A percentile compares a stretch with the other conserved stretches of the same genome.
Evolutionary conservation across 2,797 vertebrate genomes (phyloP).

Genomic region (Carcharodon carcharias): DNA sequence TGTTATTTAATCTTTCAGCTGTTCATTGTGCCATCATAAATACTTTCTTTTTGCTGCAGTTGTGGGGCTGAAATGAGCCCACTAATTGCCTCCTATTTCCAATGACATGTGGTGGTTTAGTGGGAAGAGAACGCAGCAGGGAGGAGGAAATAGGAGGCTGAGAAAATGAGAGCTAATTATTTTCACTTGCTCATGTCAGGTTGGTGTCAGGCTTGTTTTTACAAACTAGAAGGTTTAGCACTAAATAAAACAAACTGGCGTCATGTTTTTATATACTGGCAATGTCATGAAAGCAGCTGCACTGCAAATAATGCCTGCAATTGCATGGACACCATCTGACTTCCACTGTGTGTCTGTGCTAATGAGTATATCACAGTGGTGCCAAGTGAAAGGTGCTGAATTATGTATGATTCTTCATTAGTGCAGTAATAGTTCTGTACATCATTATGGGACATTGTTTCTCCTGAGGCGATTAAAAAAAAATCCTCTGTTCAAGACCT

Average conservation of each 20-base stretch:
- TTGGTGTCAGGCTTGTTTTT: constrained; percentile 99
- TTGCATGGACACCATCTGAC: constrained; percentile 99
- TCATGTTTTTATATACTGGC: constrained; percentile 95
- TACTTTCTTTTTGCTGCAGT: constrained; percentile 99
- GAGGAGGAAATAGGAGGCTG: constrained; percentile 99
- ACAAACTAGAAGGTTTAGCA: constrained; percentile 99
- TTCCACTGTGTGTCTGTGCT: constrained; percentile 97
- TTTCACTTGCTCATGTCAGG: constrained; percentile 99
- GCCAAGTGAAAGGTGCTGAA: constrained; percentile 99
- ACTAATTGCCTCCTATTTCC: constrained; percentile 99
- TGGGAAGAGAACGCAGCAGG: constrained; percentile 99
- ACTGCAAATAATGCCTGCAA: constrained; percentile 99
- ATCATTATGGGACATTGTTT: constrained; percentile 99
- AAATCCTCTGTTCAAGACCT: constrained; percentile 82
- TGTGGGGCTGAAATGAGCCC: constrained; percentile 99
- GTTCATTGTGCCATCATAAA: constrained; percentile 99
- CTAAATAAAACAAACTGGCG: constrained; percentile 99
- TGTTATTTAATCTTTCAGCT: constrained; percentile 99
- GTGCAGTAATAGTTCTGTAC: constrained; percentile 92
- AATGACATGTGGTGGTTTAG: constrained; percentile 99
- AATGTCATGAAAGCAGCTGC: constrained; percentile 99
- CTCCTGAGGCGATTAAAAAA: constrained; percentile 96
- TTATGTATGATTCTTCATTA: constrained; percentile 99
- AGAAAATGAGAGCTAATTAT: constrained; percentile 99
- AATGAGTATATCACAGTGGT: constrained; percentile 99